phyloP scores from a whole-genome alignment of 1,140 invertebrate genomes.

The Lepidotrigona ventralis region DNA sequence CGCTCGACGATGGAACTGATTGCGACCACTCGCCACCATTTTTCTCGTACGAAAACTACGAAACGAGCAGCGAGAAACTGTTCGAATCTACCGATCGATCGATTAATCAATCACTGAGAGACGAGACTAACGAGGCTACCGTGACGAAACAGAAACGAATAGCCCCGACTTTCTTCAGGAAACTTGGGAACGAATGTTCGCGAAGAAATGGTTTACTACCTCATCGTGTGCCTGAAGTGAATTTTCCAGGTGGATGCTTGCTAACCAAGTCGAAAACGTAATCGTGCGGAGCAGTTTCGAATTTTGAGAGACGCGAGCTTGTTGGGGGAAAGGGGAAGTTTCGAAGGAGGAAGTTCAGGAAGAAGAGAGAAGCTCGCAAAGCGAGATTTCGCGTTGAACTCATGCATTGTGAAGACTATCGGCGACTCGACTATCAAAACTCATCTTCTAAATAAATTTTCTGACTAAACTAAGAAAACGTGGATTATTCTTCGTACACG shows the following conservation, averaged over 20 bases:
- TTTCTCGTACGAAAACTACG: neutral
- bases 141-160: conserved; percentile 1
- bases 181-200: neutral
- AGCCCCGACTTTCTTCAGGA: neutral
- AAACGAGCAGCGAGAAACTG: neutral
- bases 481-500: neutral
- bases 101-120: neutral
- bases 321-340: neutral
- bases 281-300: conserved; percentile 17
- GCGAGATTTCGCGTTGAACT: conserved; percentile 1
- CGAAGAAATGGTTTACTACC: neutral
- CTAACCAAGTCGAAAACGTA: conserved; percentile 19
- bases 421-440: conserved; percentile 25
- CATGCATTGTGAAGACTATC: conserved; percentile 24
- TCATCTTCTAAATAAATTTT: conserved; percentile 63
- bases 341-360: neutral
- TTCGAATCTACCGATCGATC: neutral
- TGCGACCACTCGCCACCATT: too few relatives aligned
- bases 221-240: conserved; percentile 9
- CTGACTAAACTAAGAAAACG: conserved; percentile 13
- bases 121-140: neutral
- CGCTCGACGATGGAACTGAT: neutral
- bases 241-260: conserved; percentile 21
- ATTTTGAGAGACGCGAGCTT: conserved; percentile 2
- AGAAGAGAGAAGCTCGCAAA: conserved; percentile 13